These are phyloP conservation scores for Thereva unica DNA, from an alignment of 2,888 invertebrate species.

Conservation along the genomic window DNA sequence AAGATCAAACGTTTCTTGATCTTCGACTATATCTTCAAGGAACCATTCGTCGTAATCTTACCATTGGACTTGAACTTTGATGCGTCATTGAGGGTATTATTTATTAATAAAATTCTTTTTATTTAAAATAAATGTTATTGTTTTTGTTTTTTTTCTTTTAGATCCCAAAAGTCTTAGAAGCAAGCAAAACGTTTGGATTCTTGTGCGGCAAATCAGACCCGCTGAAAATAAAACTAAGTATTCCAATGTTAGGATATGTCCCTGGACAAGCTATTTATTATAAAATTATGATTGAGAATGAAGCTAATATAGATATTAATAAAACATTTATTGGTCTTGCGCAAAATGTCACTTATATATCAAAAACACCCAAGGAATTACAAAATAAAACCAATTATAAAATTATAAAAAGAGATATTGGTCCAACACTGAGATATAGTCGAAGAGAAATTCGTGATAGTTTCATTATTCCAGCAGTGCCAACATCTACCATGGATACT, in stretches of 20 bases:
- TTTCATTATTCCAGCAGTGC: too few relatives aligned
- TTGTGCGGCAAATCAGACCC: background rate
- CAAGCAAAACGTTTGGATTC: background rate
- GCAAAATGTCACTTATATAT: too few relatives aligned
- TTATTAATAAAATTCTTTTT: background rate
- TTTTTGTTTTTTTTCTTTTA: too few relatives aligned
- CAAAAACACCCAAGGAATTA: too few relatives aligned
- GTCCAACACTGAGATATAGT: too few relatives aligned
- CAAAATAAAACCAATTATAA: too few relatives aligned
- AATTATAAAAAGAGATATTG: too few relatives aligned
- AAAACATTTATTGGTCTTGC: constrained; percentile 54
- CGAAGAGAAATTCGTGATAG: too few relatives aligned
- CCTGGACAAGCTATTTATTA: background rate
- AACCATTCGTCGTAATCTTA: background rate
- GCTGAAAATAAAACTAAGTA: background rate
- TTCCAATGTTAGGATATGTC: background rate
- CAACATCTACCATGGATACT: too few relatives aligned
- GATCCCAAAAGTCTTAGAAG: background rate
- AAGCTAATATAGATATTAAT: constrained; percentile 60
- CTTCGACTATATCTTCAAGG: constrained; percentile 5
- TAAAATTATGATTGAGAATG: constrained; percentile 59
- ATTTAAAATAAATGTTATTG: background rate
- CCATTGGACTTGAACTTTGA: background rate
- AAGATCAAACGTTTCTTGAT: constrained; percentile 80
- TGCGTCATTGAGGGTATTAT: background rate